These are phyloP conservation scores for Linnaemya vulpina DNA, from an alignment of 2,888 invertebrate genomes.

Conservation along the genomic window DNA sequence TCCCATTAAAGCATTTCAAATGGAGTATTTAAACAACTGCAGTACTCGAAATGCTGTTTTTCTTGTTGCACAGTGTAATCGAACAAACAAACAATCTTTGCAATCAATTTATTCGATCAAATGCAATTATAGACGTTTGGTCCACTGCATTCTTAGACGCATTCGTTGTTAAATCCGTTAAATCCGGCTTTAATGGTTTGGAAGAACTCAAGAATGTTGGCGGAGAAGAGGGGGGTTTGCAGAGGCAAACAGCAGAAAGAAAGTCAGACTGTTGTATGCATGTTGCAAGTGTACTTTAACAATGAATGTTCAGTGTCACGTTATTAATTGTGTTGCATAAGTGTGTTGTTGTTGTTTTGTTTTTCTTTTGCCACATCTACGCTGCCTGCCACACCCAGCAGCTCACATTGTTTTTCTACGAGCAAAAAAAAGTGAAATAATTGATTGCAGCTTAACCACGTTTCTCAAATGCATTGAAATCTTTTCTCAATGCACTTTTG, in stretches of 20 bases:
- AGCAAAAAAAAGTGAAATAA: constrained; percentile 20
- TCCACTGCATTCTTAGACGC: constrained; percentile 67
- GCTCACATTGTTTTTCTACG: constrained; percentile 6
- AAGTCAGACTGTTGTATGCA: constrained; percentile 55
- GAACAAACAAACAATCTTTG: constrained; percentile 41
- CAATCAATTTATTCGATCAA: constrained; percentile 49
- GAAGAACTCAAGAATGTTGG: constrained; percentile 28
- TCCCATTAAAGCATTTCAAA: no score
- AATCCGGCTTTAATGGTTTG: constrained; percentile 50
- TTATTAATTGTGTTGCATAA: constrained; percentile 68
- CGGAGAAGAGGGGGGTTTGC: neutral
- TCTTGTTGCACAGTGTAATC: constrained; percentile 6
- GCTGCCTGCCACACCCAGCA: constrained; percentile 21
- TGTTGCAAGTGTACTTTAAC: constrained; percentile 70
- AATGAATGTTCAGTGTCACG: constrained; percentile 67
- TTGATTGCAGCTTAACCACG: constrained; percentile 41
- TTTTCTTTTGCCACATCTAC: constrained; percentile 65
- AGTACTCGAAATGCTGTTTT: no score
- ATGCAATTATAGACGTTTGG: constrained; percentile 70
- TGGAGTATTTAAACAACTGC: no score
- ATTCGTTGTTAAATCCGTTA: constrained; percentile 30
- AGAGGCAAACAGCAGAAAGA: neutral
- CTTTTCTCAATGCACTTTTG: constrained; percentile 49
- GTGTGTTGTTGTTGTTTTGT: constrained; percentile 65
- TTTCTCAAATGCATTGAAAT: constrained; percentile 38